phyloP scores from a whole-genome alignment of 1,140 invertebrate species.

The Galendromus occidentalis region DNA sequence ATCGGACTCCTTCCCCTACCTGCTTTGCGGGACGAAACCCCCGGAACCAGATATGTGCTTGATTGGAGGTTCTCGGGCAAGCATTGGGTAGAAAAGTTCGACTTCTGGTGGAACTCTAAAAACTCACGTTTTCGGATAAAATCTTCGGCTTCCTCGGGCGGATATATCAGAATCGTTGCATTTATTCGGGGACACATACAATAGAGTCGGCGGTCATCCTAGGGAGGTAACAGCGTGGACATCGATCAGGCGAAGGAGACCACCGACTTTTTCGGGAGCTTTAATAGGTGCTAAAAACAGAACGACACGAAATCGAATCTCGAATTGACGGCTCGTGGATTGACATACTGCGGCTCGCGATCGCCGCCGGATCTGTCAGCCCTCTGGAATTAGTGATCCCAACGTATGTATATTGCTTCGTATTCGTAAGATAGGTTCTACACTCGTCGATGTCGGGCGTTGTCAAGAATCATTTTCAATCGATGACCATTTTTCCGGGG shows the following conservation, averaged over 20 bases:
- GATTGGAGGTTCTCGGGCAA: too few species aligned
- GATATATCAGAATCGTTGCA: background rate
- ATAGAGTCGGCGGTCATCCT: background rate
- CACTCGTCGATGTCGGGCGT: background rate
- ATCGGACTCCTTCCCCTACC: too few species aligned
- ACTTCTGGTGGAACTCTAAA: background rate
- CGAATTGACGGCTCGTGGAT: background rate
- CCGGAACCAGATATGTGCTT: too few species aligned
- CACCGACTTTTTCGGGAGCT: background rate
- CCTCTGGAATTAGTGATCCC: background rate
- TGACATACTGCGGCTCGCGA: background rate
- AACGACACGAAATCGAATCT: background rate
- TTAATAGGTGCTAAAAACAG: constrained; percentile 9
- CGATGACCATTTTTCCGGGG: too few species aligned
- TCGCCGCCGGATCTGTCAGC: background rate
- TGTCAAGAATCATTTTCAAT: background rate
- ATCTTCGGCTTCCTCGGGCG: background rate
- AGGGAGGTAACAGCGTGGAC: background rate
- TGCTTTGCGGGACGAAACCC: too few species aligned
- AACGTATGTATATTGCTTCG: background rate
- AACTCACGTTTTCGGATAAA: background rate
- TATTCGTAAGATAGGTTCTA: background rate
- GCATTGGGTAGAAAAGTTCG: too few species aligned
- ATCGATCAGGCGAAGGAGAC: background rate
- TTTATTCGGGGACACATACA: background rate